phyloP scores from a whole-genome alignment of 2,113 vertebrate species.

The Pluvialis apricaria region DNA sequence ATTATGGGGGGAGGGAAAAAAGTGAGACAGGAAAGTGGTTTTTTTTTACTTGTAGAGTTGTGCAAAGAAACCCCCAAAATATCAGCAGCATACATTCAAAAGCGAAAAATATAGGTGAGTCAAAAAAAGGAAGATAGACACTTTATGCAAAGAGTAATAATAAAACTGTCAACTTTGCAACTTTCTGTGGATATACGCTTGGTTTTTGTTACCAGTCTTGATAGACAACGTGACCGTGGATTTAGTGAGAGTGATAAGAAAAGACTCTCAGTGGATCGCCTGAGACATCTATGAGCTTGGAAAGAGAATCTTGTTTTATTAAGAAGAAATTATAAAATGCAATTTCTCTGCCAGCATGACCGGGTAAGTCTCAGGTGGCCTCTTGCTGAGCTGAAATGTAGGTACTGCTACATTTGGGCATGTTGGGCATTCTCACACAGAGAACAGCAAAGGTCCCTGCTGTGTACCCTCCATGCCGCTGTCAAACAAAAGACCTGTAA shows the following conservation, averaged over 20 bases:
- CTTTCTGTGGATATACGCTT: neutral
- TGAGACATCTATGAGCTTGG: neutral
- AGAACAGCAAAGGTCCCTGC: too few relatives aligned
- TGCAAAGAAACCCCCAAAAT: neutral
- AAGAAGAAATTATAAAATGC: neutral
- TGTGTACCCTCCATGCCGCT: rapidly evolving
- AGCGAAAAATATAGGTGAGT: neutral
- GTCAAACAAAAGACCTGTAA: neutral
- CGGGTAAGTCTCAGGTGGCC: rapidly evolving
- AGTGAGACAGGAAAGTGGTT: neutral
- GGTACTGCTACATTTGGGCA: rapidly evolving
- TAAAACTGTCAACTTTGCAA: neutral
- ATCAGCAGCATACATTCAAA: neutral
- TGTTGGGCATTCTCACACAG: neutral
- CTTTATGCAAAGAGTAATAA: neutral
- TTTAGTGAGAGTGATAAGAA: neutral
- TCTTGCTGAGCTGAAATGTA: rapidly evolving
- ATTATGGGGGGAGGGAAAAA: rapidly evolving
- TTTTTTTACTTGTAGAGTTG: neutral
- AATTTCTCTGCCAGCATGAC: neutral
- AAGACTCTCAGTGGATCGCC: neutral
- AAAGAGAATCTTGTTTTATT: neutral
- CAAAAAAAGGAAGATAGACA: neutral
- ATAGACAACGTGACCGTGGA: neutral
- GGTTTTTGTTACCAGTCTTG: neutral